Percentiles rank a stretch among this genome's conserved stretches.
Conservation (phyloP, 2,888 invertebrate species). For the Pyrrhosoma nymphula region DNA sequence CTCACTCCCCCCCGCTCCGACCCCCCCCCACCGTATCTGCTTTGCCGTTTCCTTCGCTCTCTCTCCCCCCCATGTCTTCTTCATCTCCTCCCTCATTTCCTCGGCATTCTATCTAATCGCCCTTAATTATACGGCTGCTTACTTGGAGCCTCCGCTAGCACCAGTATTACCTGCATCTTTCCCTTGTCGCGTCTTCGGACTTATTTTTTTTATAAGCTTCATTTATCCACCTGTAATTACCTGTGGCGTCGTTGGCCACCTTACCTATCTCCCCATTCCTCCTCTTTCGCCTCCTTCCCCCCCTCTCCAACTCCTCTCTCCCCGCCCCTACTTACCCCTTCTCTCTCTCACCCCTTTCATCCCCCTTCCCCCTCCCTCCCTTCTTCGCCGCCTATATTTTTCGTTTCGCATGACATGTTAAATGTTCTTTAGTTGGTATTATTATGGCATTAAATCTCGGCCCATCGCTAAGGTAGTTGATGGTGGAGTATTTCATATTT, state of each 20-base stretch:
- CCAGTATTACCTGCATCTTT: constrained; percentile 65
- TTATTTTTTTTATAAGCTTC: constrained; percentile 55
- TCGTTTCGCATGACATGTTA: constrained; percentile 65
- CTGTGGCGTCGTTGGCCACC: constrained; percentile 48
- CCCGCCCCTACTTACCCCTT: background rate
- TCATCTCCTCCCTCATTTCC: constrained; percentile 45
- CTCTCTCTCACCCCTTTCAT: background rate
- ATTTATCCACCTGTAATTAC: constrained; percentile 67
- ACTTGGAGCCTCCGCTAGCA: constrained; percentile 58
- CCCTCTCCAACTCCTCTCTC: background rate
- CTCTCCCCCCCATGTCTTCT: background rate
- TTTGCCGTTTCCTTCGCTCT: background rate
- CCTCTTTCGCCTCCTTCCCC: background rate
- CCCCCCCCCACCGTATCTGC: background rate
- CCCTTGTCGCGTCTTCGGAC: constrained; percentile 60
- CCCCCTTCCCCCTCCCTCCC: background rate
- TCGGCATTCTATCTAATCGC: constrained; percentile 61
- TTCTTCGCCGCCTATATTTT: constrained; percentile 49
- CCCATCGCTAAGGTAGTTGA: constrained; percentile 67
- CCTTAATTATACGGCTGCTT: constrained; percentile 67
- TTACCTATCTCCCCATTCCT: background rate
- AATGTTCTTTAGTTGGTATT: constrained; percentile 67
- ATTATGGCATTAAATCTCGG: constrained; percentile 67
- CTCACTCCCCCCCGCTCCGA: background rate
- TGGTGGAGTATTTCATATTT: constrained; percentile 65